Conservation (phyloP, 2,113 vertebrate genomes). For the Petrocephalus zakoni region DNA sequence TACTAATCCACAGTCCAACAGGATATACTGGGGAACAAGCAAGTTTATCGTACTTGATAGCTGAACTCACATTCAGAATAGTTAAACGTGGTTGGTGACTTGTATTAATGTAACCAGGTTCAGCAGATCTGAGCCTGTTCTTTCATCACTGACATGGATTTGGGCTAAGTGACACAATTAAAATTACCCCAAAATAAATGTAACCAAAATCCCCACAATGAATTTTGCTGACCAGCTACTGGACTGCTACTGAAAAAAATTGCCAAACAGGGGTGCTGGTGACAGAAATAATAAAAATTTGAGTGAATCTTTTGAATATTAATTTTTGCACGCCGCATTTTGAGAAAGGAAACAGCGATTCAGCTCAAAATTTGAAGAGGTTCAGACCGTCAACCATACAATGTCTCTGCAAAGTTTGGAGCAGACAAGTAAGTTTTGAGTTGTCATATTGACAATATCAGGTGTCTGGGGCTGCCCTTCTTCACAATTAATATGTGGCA, state of each 20-base stretch:
- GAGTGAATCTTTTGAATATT: background rate
- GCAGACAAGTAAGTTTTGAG: background rate
- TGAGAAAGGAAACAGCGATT: background rate
- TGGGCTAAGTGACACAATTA: background rate
- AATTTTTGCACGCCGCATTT: background rate
- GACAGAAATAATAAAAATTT: background rate
- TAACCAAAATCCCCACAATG: background rate
- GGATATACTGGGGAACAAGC: background rate
- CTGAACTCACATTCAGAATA: background rate
- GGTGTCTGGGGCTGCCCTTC: background rate
- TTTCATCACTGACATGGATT: background rate
- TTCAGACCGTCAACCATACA: background rate
- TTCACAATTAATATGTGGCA: too few species aligned
- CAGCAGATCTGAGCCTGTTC: background rate
- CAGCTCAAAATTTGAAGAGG: background rate
- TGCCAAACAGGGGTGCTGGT: background rate
- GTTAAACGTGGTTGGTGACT: background rate
- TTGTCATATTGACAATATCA: background rate
- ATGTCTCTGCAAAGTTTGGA: background rate
- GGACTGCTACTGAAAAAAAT: background rate
- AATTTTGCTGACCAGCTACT: background rate
- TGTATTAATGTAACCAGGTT: background rate
- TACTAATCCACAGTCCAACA: background rate
- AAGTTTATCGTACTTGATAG: background rate
- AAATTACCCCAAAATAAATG: background rate